phyloP scores from a whole-genome alignment of 2,113 vertebrate species.

The Lota lota region DNA sequence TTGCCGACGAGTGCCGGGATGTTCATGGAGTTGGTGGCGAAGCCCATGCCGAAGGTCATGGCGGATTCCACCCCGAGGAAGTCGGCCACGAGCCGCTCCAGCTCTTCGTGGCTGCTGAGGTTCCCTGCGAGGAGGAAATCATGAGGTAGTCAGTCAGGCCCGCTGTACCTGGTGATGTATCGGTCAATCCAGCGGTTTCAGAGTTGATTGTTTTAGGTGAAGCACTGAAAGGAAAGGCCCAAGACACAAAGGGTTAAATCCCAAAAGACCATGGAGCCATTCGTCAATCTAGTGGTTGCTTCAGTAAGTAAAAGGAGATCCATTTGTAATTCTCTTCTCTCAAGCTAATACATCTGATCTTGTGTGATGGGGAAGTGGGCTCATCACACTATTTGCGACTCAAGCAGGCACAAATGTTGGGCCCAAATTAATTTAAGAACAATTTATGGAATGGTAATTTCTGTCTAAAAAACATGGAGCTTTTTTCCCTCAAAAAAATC shows the following conservation, averaged over 20 bases:
- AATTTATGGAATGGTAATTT: slow-evolving; percentile 48
- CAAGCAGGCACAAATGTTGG: slow-evolving; percentile 18
- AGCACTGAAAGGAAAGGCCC: too few relatives aligned
- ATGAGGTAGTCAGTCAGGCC: not conserved
- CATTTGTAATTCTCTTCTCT: too few relatives aligned
- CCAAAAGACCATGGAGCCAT: too few relatives aligned
- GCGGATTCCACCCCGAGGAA: slow-evolving; percentile 85
- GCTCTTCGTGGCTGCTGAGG: slow-evolving; percentile 81
- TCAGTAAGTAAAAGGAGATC: too few relatives aligned
- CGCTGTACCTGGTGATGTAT: not conserved
- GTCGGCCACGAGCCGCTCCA: slow-evolving; percentile 83
- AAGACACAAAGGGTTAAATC: too few relatives aligned
- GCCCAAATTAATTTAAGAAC: slow-evolving; percentile 43
- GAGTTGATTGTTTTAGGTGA: too few relatives aligned
- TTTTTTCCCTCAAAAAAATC: slow-evolving; percentile 40
- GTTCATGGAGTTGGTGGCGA: slow-evolving; percentile 93
- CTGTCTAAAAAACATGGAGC: slow-evolving; percentile 23
- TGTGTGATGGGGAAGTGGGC: too few relatives aligned
- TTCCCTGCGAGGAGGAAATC: slow-evolving; percentile 73
- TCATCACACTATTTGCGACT: too few relatives aligned
- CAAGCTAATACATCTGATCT: too few relatives aligned
- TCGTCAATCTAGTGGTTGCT: too few relatives aligned
- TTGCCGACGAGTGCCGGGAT: slow-evolving; percentile 91
- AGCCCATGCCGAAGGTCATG: slow-evolving; percentile 92
- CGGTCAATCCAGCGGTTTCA: too few relatives aligned